Evolutionary conservation across 2,113 vertebrate genomes (phyloP).

Genomic region (Heloderma charlesbogerti): DNA sequence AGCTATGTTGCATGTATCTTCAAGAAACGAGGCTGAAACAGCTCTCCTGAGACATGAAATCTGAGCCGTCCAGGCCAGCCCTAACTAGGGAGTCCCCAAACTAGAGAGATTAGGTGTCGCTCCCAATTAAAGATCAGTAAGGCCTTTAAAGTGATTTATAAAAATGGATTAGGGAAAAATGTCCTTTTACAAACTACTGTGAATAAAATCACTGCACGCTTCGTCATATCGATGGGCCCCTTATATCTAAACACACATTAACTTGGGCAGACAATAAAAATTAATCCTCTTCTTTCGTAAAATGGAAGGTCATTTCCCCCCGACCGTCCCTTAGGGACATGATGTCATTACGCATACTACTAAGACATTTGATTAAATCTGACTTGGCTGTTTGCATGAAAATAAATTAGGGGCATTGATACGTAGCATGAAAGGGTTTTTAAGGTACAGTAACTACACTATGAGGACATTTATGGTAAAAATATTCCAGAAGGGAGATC

Average conservation of each 20-base stretch:
- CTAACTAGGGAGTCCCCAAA: constrained; percentile 11
- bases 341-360: constrained; percentile 78
- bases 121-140: constrained; percentile 86
- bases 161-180: constrained; percentile 80
- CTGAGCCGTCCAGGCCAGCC: background rate
- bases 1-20: background rate
- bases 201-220: constrained; percentile 77
- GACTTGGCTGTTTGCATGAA: constrained; percentile 76
- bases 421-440: constrained; percentile 68
- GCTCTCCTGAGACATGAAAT: background rate
- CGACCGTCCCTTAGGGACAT: constrained; percentile 70
- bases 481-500: constrained; percentile 35
- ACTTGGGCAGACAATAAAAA: constrained; percentile 76
- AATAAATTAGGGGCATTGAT: constrained; percentile 74
- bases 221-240: constrained; percentile 74
- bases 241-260: constrained; percentile 76
- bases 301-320: constrained; percentile 73
- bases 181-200: constrained; percentile 79
- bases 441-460: constrained; percentile 45
- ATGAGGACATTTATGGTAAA: constrained; percentile 56
- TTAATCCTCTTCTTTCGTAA: constrained; percentile 74
- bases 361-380: constrained; percentile 76
- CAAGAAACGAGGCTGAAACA: background rate
- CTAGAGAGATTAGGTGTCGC: constrained; percentile 76
- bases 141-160: constrained; percentile 85